Percentiles rank a stretch among this genome's conserved stretches.
phyloP scores from a whole-genome alignment of 2,888 invertebrate genomes.

The Leptarthrus brevirostris region DNA sequence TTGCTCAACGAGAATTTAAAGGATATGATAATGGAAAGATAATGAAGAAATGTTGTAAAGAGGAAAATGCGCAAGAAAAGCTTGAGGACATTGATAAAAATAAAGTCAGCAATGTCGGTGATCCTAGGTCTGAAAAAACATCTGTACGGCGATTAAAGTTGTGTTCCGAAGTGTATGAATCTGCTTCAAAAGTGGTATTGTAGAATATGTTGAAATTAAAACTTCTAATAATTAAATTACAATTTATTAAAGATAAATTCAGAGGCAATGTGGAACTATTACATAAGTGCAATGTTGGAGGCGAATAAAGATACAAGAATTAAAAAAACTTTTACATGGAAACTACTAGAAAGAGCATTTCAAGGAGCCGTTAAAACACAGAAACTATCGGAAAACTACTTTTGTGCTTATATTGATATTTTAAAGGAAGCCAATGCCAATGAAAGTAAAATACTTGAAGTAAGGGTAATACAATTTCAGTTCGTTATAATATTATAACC shows the following conservation, averaged over 20 bases:
- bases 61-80: not conserved
- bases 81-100: not conserved
- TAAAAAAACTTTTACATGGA: conserved; percentile 68
- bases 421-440: conserved; percentile 56
- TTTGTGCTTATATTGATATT: conserved; percentile 66
- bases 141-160: conserved; percentile 67
- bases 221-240: too few relatives aligned
- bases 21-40: conserved; percentile 64
- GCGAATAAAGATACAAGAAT: conserved; percentile 68
- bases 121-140: conserved; percentile 54
- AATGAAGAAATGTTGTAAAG: not conserved
- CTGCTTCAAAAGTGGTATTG: conserved; percentile 67
- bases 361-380: conserved; percentile 68
- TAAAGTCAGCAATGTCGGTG: not conserved
- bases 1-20: conserved; percentile 72
- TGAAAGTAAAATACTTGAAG: conserved; percentile 50
- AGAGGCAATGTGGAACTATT: conserved; percentile 70
- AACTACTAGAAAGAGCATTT: conserved; percentile 69
- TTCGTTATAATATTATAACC: not conserved
- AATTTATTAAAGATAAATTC: conserved; percentile 63
- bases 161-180: conserved; percentile 69
- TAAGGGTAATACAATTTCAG: too few relatives aligned
- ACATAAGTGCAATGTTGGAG: conserved; percentile 71
- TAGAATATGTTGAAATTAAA: not conserved
- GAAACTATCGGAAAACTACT: conserved; percentile 69